These are phyloP conservation scores for Drosophila flavopinicola DNA, from an alignment of 2,888 invertebrate genomes.

Conservation along the genomic window DNA sequence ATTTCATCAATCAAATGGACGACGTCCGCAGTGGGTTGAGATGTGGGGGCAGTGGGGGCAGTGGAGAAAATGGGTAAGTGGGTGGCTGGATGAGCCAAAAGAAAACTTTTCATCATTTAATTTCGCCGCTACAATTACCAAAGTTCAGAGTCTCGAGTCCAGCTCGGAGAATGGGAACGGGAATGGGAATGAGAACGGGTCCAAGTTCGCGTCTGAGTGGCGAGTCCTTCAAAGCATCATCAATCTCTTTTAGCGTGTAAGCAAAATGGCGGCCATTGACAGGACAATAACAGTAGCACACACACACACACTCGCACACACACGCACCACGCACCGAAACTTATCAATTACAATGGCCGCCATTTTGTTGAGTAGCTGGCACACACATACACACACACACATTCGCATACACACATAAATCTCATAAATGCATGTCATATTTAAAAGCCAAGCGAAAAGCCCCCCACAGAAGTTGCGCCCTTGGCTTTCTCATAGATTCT, in stretches of 20 bases:
- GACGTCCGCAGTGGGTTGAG: constrained; percentile 24
- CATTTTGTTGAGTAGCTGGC: constrained; percentile 52
- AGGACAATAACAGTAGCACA: constrained; percentile 47
- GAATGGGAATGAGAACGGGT: not conserved
- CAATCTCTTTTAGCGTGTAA: constrained; percentile 74
- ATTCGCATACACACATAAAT: constrained; percentile 49
- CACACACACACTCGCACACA: constrained; percentile 29
- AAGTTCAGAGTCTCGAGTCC: constrained; percentile 32
- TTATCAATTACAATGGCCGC: constrained; percentile 79
- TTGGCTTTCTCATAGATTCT: constrained; percentile 64
- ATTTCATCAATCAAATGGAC: constrained; percentile 78
- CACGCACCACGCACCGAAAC: constrained; percentile 46
- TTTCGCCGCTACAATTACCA: constrained; percentile 71
- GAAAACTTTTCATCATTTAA: constrained; percentile 78
- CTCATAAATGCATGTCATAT: constrained; percentile 80
- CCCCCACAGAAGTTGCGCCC: constrained; percentile 55
- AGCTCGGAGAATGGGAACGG: no score
- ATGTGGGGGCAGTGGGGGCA: constrained; percentile 7
- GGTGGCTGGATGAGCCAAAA: constrained; percentile 19
- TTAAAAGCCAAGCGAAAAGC: constrained; percentile 69
- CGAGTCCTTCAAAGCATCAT: constrained; percentile 76
- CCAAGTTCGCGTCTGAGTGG: constrained; percentile 12
- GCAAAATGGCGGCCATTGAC: constrained; percentile 68
- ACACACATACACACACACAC: constrained; percentile 14
- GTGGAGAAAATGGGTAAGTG: constrained; percentile 1